Base-by-base conservation (phyloP, 53 echinoderm and acorn worm genomes). In the Actinopyga echinites region DNA sequence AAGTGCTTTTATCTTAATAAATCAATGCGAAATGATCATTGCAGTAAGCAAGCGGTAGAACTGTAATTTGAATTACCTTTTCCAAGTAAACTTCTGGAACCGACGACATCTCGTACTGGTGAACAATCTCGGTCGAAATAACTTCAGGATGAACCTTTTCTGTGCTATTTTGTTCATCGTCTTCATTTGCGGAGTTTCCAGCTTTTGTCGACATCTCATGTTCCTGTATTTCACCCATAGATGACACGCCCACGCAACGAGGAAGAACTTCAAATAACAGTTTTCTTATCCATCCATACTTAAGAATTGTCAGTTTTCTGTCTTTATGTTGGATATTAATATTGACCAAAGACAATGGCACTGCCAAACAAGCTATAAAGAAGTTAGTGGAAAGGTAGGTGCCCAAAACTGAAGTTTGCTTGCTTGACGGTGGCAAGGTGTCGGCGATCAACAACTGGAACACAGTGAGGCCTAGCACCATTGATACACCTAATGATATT, bases 381-480 rank as follows among this genome's bases (percentile, higher is more conserved):
- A 65, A 65, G 29, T 30, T 64, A 15, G 28, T 15, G 7, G 64
- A 31, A 6, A 64, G 32, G 33, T 64, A 64, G 9, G 32, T 64
- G 11, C 64, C 64, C 20, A 64, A 2, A 64, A 29, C 33, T 33
- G 64, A 33, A 28, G 64, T 30, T 17, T 24, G 11, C 64, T 64
- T 64, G 64, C 64, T 64, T 1, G 26, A 28, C 3, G 73, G 10
- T 26, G 33, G 64, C 6, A 64, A 19, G 17, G 29, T 64, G 33
- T 29, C 17, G 10, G 17, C 26, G 26, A 64, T 64, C 2, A 64
- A 33, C 17, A 64, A 64, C 64, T 64, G 64, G 64, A 64, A 64
- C 17, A 64, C 64, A 64, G 64, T 64, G 6, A 65, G 30, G 34
- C 65, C 65, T 15, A 65, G 65, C 12, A 65, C 65, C 28, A 65